Evolutionary conservation across 2,113 vertebrate species (phyloP), one percentile per base, ranked within the genome.

Genomic region (Ploceus nigricollis): DNA sequence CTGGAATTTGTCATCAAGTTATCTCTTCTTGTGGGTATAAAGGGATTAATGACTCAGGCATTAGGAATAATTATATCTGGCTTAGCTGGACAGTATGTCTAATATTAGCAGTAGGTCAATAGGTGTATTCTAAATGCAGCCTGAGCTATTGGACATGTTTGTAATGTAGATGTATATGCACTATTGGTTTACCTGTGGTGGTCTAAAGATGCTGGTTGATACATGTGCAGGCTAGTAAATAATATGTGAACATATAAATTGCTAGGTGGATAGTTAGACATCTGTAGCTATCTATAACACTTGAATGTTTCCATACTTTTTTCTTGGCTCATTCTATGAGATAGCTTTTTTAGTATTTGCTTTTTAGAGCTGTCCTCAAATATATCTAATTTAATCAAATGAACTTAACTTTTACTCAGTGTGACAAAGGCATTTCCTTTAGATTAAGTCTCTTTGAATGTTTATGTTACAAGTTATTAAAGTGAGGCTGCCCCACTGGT

Each of bases 1-100:
- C 51, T 92, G 44, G 69, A 93, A 84, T 94, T 95, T 93, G 65
- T 53, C 76, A 90, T 93, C 90, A 78, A 44, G 64, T 92, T 91
- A 22, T 51, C 82, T 81, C 51, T 91, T 87, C 56, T 70, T 86
- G 60, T 37, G n/a, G 28, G 9, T 90, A 37, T 88, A 93, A 95
- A 94, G 51, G 44, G 88, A 94, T 96, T 96, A 95, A 77, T 84
- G 80, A 86, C 48, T 90, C 44, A 48, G 31, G 60, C 80, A 81
- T 90, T 96, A 94, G 44, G 82, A 89, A 66, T 86, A 77, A 51
- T 93, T 96, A 30, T 75, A 54, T 73, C 56, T 93, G 76, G 82
- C 76, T 94, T 90, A 89, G 76, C 23, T 93, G 88, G 79, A 40
- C 71, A 63, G 56, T 25, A 48, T 86, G 24, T 70, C 90, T 93